Evolutionary conservation across 1,140 invertebrate species (phyloP), one percentile per base, ranked within the genome.

Genomic region (Metopolophium dirhodum): DNA sequence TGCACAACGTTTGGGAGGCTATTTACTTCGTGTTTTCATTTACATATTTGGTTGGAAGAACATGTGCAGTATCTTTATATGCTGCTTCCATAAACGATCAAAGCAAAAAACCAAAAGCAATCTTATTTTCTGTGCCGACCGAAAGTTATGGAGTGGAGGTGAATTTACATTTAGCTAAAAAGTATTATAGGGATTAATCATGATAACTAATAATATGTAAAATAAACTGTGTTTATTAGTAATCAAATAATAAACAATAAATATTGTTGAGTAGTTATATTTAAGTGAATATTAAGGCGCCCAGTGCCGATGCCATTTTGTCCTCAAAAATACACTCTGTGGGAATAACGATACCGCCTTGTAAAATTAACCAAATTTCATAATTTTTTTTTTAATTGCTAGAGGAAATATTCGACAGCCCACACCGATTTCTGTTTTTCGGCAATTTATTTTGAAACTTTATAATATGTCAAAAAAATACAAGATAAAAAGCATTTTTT

Each of bases 1-100:
- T 96, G 94, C 95, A 95, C 22, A 96, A 96, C 45, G 94, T 95
- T 77, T 95, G 96, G 94, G 96, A 96, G 88, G 95, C 95, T 8
- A 94, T 96, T 0, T 97, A 97, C 94, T 97, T 97, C 94, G 96
- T 96, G 93, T 97, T 96, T 94, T 97, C 97, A 0, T 96, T 97
- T 94, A 95, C 96, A 26, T 97, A 96, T 94, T 94, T 97, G 22
- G 95, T 97, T 68, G 94, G 95, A 0, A 95, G 97, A 68, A 97
- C 96, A 0, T 95, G 96, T 1, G 95, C 96, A 0, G 97, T 97
- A 1, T 97, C 97, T 1, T 94, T 97, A 54, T 96, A 96, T 54
- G 97, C 96, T 14, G 96, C 97, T 0, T 95, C 95, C 93, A 96
- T 97, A n/a, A 96, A 97, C 94, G 96, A 97, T n/a, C 96, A 96